Percentiles rank a stretch among this genome's conserved stretches.
Conservation (phyloP, 1,140 invertebrate genomes). For the Eulimnadia texana region DNA sequence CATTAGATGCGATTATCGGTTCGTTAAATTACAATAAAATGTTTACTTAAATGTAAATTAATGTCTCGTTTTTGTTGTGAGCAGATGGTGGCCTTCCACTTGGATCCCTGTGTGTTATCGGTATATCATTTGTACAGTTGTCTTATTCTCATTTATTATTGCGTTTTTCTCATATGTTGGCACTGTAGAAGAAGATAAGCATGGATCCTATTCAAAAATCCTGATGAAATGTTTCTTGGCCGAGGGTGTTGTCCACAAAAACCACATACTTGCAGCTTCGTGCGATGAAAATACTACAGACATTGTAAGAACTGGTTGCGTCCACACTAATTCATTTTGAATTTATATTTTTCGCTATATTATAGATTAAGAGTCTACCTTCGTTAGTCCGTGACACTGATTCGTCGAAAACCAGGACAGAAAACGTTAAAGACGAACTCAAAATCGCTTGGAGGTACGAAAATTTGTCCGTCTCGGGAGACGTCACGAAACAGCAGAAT, state of each 20-base stretch:
- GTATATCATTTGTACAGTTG: neutral
- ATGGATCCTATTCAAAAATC: constrained; percentile 3
- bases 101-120: neutral
- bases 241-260: constrained; percentile 5
- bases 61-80: neutral
- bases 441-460: constrained; percentile 7
- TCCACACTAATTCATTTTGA: neutral
- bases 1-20: constrained; percentile 1
- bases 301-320: neutral
- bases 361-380: constrained; percentile 1
- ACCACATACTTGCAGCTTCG: neutral
- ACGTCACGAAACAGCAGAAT: neutral
- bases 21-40: neutral
- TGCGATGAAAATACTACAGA: constrained; percentile 3
- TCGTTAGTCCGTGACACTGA: neutral
- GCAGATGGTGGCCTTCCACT: constrained; percentile 4
- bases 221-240: neutral
- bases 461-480: neutral
- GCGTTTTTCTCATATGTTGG: neutral
- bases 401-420: neutral
- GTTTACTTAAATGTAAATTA: neutral
- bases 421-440: neutral
- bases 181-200: constrained; percentile 2
- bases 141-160: neutral
- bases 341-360: neutral